Percentiles rank a stretch among this genome's conserved stretches.
Evolutionary conservation across 2,888 invertebrate genomes (phyloP).

Genomic region (Nasonovia ribisnigri): DNA sequence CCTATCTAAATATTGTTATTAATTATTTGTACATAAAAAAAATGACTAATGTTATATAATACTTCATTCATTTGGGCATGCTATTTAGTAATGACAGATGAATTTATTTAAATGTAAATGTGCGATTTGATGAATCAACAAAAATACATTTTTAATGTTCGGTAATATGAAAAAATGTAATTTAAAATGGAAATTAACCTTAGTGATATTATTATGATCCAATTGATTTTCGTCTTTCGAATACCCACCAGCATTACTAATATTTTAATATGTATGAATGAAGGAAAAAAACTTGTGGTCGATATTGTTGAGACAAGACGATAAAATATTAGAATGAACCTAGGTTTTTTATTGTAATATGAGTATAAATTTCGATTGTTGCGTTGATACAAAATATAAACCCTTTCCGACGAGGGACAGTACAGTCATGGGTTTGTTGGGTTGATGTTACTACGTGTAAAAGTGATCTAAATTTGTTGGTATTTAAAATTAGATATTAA

Average conservation of each 20-base stretch:
- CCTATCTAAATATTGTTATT: background rate
- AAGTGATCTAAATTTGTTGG: too few species aligned
- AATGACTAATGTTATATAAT: background rate
- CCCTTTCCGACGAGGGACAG: too few species aligned
- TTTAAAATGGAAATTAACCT: constrained; percentile 5
- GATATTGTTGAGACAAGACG: too few species aligned
- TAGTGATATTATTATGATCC: background rate
- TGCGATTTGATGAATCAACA: constrained; percentile 24
- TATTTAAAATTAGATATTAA: too few species aligned
- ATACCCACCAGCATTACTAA: background rate
- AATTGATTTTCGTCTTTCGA: background rate
- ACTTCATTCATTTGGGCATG: background rate
- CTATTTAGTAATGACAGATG: constrained; percentile 20
- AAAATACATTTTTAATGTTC: background rate
- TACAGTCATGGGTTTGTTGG: background rate
- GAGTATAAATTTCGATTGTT: too few species aligned
- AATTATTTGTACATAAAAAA: background rate
- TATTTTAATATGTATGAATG: too few species aligned
- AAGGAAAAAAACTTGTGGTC: too few species aligned
- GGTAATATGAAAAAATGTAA: background rate
- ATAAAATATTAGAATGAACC: too few species aligned
- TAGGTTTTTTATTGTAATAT: too few species aligned
- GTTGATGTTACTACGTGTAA: too few species aligned
- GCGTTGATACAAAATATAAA: too few species aligned
- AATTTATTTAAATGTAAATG: constrained; percentile 12